Percentiles rank a stretch among this genome's conserved stretches.
Evolutionary conservation across 2,888 invertebrate species (phyloP).

Genomic region (Pachymerium ferrugineum): DNA sequence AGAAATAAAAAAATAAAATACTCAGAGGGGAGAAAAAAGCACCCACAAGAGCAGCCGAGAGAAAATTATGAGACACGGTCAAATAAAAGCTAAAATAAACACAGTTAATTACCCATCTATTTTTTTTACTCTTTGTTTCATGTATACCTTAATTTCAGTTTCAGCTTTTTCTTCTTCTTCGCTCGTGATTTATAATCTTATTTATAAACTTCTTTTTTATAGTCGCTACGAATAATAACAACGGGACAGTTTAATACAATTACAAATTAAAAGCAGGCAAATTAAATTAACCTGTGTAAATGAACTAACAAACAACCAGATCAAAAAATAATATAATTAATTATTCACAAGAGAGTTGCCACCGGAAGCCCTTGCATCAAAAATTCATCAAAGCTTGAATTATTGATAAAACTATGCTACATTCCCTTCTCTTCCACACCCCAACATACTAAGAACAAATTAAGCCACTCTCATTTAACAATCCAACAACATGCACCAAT

Average conservation of each 20-base stretch:
- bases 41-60: conserved; percentile 7
- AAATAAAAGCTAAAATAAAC: conserved; percentile 5
- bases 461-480: not conserved
- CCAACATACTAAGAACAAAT: not conserved
- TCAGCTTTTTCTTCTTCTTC: not conserved
- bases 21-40: not conserved
- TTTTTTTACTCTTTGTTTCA: not conserved
- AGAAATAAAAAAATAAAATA: not conserved
- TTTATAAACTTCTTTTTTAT: not conserved
- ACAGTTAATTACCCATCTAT: not conserved
- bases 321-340: conserved; percentile 18
- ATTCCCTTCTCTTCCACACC: not conserved
- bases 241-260: conserved; percentile 7
- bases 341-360: not conserved
- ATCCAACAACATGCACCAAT: not conserved
- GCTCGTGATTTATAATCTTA: not conserved
- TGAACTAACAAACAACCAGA: conserved; percentile 3
- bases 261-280: conserved; percentile 10
- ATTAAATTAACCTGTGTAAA: conserved; percentile 14
- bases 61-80: not conserved
- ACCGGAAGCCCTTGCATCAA: conserved; percentile 1
- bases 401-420: not conserved
- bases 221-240: not conserved
- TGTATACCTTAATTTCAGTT: not conserved
- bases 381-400: not conserved